Evolutionary conservation across 2,888 invertebrate genomes (phyloP).

Genomic region (Chalcis sispes): DNA sequence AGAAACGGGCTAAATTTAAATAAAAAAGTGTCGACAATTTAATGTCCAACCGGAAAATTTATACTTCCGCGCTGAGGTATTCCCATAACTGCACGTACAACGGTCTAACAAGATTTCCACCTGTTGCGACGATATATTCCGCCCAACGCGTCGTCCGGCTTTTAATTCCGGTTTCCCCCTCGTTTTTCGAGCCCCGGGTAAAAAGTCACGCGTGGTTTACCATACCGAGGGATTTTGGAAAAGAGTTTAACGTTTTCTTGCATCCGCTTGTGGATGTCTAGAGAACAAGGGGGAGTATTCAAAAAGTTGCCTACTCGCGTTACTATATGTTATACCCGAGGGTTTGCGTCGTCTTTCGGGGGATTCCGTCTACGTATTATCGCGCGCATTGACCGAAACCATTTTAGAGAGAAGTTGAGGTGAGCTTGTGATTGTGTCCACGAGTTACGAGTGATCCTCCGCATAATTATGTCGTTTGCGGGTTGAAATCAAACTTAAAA

Average conservation of each 20-base stretch:
- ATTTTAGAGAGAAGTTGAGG: background rate
- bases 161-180: conserved; percentile 48
- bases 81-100: conserved; percentile 26
- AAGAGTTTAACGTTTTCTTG: background rate
- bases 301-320: background rate
- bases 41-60: conserved; percentile 28
- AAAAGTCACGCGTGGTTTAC: conserved; percentile 23
- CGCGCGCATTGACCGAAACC: conserved; percentile 48
- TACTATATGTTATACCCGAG: too few relatives aligned
- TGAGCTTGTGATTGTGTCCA: background rate
- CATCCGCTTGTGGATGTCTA: background rate
- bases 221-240: background rate
- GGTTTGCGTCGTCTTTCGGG: conserved; percentile 18
- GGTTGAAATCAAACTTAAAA: too few relatives aligned
- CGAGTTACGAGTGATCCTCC: conserved; percentile 6
- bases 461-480: conserved; percentile 49
- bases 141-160: conserved; percentile 9
- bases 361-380: conserved; percentile 51
- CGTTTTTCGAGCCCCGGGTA: background rate
- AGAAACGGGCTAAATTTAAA: too few relatives aligned
- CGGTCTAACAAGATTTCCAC: conserved; percentile 39
- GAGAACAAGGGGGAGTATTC: too few relatives aligned
- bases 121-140: too few relatives aligned
- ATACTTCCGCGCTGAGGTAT: conserved; percentile 25
- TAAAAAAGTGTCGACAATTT: too few relatives aligned